Conservation (phyloP, 2,113 vertebrate species). For the Spermophilus dauricus region DNA sequence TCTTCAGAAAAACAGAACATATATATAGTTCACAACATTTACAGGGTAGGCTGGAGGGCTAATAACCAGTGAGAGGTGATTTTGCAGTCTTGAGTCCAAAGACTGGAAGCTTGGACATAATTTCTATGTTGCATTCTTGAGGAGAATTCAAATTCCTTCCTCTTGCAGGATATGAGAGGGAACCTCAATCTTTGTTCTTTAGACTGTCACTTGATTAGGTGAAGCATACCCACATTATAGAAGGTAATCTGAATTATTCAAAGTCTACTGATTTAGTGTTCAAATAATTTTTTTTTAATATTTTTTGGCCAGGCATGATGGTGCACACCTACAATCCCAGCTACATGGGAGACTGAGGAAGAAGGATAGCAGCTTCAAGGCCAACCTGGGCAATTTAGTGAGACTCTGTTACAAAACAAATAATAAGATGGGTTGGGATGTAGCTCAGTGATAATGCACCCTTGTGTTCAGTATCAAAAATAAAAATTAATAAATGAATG, state of each 20-base stretch:
- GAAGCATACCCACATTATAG: neutral
- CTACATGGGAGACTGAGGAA: too few species aligned
- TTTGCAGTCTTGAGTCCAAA: neutral
- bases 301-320: too few species aligned
- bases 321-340: too few species aligned
- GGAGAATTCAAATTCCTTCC: neutral
- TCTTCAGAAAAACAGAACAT: constrained; percentile 2
- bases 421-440: too few species aligned
- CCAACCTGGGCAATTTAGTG: too few species aligned
- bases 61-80: neutral
- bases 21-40: neutral
- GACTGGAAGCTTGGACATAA: neutral
- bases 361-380: too few species aligned
- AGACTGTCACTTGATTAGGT: neutral
- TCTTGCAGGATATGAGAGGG: neutral
- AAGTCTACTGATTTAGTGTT: constrained; percentile 18
- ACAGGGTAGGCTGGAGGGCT: neutral
- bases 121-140: neutral
- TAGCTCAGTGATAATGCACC: too few species aligned
- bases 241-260: neutral
- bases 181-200: constrained; percentile 8
- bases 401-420: too few species aligned
- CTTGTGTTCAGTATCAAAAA: too few species aligned
- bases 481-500: too few species aligned
- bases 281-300: neutral